phyloP scores from a whole-genome alignment of 2,888 invertebrate genomes.

The Phytoseiulus persimilis region DNA sequence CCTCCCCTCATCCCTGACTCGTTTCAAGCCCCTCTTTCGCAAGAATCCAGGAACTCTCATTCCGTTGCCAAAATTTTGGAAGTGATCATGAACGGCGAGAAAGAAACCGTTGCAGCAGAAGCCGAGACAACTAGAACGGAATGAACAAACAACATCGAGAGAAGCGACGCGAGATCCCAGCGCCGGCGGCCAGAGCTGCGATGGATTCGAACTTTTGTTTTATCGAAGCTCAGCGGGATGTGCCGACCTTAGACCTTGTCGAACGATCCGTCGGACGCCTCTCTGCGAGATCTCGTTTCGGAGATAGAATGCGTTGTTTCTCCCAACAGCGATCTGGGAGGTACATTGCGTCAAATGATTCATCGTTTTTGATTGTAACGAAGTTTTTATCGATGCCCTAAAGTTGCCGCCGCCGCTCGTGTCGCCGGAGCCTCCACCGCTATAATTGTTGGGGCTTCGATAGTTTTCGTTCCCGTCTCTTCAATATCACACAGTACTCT shows the following conservation, averaged over 20 bases:
- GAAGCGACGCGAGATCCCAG: neutral
- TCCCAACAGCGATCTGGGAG: too few species aligned
- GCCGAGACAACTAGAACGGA: neutral
- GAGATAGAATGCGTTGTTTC: too few species aligned
- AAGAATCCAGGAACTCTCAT: neutral
- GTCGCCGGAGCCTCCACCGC: neutral
- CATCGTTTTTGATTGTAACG: too few species aligned
- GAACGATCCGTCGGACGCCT: too few species aligned
- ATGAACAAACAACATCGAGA: neutral
- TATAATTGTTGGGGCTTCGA: neutral
- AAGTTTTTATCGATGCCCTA: too few species aligned
- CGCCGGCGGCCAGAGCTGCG: neutral
- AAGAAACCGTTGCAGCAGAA: neutral
- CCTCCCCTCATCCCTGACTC: neutral
- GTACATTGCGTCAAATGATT: too few species aligned
- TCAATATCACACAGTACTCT: neutral
- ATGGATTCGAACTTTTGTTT: too few species aligned
- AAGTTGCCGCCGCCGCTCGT: too few species aligned
- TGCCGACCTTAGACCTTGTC: too few species aligned
- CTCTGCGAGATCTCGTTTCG: too few species aligned
- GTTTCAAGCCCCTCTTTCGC: neutral
- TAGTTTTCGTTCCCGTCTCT: neutral
- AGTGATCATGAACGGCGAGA: neutral
- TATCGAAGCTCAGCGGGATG: too few species aligned
- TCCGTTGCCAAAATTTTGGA: neutral